Evolutionary conservation across 1,140 invertebrate species (phyloP).

Genomic region (Bombus breviceps): DNA sequence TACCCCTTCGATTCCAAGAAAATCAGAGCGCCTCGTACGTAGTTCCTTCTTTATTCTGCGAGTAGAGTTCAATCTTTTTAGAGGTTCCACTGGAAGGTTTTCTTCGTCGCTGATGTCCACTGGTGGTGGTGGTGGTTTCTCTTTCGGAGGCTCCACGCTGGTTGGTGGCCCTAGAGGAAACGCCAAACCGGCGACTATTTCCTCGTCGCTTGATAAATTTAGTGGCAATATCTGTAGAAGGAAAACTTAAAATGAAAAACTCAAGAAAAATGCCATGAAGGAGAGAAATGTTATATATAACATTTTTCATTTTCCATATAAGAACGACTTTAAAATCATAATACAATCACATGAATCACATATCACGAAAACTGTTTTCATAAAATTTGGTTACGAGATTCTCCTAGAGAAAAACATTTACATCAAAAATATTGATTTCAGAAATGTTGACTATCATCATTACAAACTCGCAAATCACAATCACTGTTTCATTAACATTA

Average conservation of each 20-base stretch:
- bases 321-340: no score
- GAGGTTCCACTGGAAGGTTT: slow-evolving; percentile 80
- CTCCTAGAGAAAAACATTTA: not conserved
- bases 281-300: no score
- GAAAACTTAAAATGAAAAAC: no score
- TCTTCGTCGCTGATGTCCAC: slow-evolving; percentile 84
- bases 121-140: slow-evolving; percentile 93
- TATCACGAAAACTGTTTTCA: no score
- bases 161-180: slow-evolving; percentile 84
- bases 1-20: slow-evolving; percentile 91
- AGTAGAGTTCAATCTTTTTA: slow-evolving; percentile 90
- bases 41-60: slow-evolving; percentile 94
- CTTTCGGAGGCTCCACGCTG: slow-evolving; percentile 90
- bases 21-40: slow-evolving; percentile 91
- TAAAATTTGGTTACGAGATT: no score
- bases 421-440: not conserved
- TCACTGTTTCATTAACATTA: no score
- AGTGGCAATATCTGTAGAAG: slow-evolving; percentile 75
- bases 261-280: no score
- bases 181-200: slow-evolving; percentile 74
- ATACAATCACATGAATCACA: no score
- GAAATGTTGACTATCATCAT: not conserved
- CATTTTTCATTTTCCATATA: no score
- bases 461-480: no score
- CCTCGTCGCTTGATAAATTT: slow-evolving; percentile 78